Percentiles rank a stretch among this genome's conserved stretches.
These are phyloP conservation scores for Nothoprocta perdicaria DNA, from an alignment of 2,113 vertebrate species.

Conservation along the genomic window DNA sequence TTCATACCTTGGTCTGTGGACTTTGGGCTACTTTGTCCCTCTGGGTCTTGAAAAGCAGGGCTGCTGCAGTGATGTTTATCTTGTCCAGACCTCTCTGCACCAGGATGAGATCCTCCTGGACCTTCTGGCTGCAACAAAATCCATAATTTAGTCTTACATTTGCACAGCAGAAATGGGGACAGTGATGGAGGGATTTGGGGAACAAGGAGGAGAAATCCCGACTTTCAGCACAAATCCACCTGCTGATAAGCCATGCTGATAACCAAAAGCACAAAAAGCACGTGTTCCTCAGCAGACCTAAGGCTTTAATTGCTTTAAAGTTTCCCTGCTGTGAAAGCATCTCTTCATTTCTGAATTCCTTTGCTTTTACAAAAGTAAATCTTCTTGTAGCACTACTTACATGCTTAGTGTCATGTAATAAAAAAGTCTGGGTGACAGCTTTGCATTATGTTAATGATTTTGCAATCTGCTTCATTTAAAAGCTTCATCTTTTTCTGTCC, in stretches of 20 bases:
- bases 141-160: neutral
- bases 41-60: neutral
- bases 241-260: neutral
- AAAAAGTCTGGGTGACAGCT: neutral
- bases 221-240: neutral
- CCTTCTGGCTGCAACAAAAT: neutral
- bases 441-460: slow-evolving; percentile 17
- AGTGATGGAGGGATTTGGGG: neutral
- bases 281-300: neutral
- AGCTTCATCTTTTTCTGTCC: neutral
- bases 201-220: fast-evolving
- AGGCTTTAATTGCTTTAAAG: neutral
- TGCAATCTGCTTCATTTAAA: neutral
- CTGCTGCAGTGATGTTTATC: neutral
- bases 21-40: fast-evolving
- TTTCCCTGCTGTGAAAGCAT: neutral
- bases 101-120: neutral
- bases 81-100: neutral
- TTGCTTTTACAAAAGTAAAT: slow-evolving; percentile 38
- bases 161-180: neutral
- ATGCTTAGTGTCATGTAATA: neutral
- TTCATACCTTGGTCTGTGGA: neutral
- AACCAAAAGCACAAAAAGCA: neutral
- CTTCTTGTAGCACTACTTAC: neutral
- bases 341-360: neutral